These are phyloP conservation scores for Brienomyrus longianalis DNA, from an alignment of 2,113 vertebrate genomes.

Conservation along the genomic window DNA sequence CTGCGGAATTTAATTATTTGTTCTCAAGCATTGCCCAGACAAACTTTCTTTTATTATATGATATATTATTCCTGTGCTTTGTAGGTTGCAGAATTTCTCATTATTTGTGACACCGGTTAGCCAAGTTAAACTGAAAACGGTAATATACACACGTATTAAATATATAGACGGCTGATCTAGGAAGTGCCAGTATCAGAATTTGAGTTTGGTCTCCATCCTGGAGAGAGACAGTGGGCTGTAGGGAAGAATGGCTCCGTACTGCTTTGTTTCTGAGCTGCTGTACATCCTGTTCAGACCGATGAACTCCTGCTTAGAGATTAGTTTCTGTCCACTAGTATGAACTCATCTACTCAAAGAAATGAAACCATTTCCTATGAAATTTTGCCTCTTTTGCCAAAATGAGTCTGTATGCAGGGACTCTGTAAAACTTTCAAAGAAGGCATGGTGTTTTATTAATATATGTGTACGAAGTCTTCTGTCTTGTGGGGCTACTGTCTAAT, in stretches of 20 bases:
- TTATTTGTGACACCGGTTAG: background rate
- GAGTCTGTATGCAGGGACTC: background rate
- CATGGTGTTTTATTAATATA: background rate
- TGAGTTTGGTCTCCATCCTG: background rate
- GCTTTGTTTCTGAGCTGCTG: background rate
- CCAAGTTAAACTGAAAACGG: background rate
- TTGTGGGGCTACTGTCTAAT: background rate
- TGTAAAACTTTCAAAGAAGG: background rate
- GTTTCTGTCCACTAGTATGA: background rate
- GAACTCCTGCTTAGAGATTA: background rate
- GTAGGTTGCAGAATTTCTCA: background rate
- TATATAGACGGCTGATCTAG: background rate
- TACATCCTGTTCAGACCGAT: background rate
- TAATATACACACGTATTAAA: background rate
- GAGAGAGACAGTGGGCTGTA: background rate
- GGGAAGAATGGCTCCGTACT: background rate
- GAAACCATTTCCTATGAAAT: background rate
- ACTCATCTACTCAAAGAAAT: background rate
- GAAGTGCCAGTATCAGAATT: background rate
- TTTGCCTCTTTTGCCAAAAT: background rate
- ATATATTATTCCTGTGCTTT: background rate
- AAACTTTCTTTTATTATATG: background rate
- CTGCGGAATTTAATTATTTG: slow-evolving; percentile 20
- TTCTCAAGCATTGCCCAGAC: slow-evolving; percentile 17
- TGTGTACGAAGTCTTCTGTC: background rate